These are phyloP conservation scores for Scomber colias DNA, from an alignment of 2,113 vertebrate genomes.

Conservation along the genomic window DNA sequence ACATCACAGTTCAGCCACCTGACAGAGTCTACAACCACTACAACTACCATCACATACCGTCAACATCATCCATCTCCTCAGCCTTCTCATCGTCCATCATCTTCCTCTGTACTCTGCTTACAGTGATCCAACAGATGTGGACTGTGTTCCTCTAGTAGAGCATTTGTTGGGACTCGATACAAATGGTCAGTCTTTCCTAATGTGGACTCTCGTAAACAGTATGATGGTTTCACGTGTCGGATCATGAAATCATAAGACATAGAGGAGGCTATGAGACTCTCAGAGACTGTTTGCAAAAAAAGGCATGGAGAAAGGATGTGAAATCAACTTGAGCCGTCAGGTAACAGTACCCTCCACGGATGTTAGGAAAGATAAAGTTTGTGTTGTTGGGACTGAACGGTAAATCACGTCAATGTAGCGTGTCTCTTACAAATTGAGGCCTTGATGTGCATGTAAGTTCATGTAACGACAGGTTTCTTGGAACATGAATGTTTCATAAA, in stretches of 20 bases:
- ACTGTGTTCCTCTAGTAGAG: constrained; percentile 53
- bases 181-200: background rate
- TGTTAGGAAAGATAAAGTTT: constrained; percentile 24
- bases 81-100: background rate
- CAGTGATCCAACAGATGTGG: constrained; percentile 60
- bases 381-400: background rate
- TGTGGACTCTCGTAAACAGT: constrained; percentile 1
- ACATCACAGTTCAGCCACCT: constrained; percentile 82
- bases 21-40: constrained; percentile 51
- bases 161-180: background rate
- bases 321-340: constrained; percentile 29
- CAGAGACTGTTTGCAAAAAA: background rate
- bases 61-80: constrained; percentile 57
- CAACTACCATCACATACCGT: constrained; percentile 52
- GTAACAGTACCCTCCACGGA: constrained; percentile 26
- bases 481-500: constrained; percentile 13
- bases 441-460: constrained; percentile 15
- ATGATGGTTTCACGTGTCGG: background rate
- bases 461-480: constrained; percentile 7
- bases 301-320: constrained; percentile 22
- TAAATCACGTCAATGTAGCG: constrained; percentile 16
- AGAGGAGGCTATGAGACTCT: background rate
- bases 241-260: background rate
- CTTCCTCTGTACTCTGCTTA: constrained; percentile 64
- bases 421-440: constrained; percentile 16